Evolutionary conservation across 2,113 vertebrate genomes (phyloP).

Genomic region (Coracopsis vasa): DNA sequence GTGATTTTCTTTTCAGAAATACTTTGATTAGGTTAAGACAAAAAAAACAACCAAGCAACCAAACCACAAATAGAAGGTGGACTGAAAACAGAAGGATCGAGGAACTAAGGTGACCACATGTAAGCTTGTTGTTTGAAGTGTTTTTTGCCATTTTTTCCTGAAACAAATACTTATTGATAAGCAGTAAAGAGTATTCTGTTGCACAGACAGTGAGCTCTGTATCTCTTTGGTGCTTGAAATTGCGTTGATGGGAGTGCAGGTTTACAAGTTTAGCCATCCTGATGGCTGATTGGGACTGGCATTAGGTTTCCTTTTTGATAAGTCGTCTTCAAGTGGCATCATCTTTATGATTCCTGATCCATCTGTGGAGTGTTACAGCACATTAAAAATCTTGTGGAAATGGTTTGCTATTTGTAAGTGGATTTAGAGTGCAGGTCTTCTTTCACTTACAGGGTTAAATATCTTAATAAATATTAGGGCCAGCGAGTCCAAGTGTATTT

Average conservation of each 20-base stretch:
- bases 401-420: not conserved
- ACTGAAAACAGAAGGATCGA: constrained; percentile 8
- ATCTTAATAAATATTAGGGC: not conserved
- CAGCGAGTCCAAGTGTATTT: not conserved
- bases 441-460: not conserved
- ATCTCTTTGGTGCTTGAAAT: not conserved
- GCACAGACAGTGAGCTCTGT: not conserved
- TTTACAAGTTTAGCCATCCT: not conserved
- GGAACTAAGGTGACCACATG: not conserved
- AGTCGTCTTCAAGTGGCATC: not conserved
- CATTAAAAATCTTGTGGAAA: not conserved
- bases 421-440: not conserved
- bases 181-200: not conserved
- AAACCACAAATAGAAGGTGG: not conserved
- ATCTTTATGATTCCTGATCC: not conserved
- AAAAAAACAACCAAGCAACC: not conserved
- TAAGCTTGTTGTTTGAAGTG: not conserved
- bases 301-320: not conserved
- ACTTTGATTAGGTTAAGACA: constrained; percentile 27
- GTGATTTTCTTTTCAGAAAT: constrained; percentile 30
- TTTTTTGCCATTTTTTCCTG: constrained; percentile 12
- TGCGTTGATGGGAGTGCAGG: not conserved
- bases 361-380: not conserved
- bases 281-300: not conserved
- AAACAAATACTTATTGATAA: not conserved